Conservation (phyloP, 2,797 vertebrate species). For the Synanceia verrucosa region DNA sequence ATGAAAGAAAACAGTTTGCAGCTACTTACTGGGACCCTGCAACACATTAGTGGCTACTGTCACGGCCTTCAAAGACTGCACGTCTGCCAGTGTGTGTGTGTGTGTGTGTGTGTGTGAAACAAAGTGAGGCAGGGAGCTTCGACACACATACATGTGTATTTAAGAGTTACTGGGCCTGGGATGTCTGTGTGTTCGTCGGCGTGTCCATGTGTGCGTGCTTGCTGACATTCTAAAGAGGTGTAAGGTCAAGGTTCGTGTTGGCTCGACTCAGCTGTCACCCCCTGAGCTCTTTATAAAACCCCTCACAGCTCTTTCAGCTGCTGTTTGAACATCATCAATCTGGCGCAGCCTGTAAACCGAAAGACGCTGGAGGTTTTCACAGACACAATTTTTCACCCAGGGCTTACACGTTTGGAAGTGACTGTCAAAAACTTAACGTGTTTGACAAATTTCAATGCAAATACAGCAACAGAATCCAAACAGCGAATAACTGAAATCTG, state of each 20-base stretch:
- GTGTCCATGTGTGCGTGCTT: slow-evolving; percentile 36
- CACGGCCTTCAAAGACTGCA: slow-evolving; percentile 53
- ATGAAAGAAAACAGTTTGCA: slow-evolving; percentile 80
- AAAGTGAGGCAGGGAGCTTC: slow-evolving; percentile 8
- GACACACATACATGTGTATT: slow-evolving; percentile 11
- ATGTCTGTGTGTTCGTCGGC: slow-evolving; percentile 26
- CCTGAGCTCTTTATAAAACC: slow-evolving; percentile 74
- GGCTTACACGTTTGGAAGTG: background rate
- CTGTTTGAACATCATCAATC: slow-evolving; percentile 74
- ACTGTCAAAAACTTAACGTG: background rate
- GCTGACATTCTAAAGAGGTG: slow-evolving; percentile 76
- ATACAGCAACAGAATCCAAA: background rate
- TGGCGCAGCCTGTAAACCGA: slow-evolving; percentile 48
- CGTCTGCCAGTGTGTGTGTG: slow-evolving; percentile 15
- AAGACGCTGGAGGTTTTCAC: slow-evolving; percentile 31
- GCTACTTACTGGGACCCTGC: slow-evolving; percentile 70
- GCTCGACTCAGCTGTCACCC: slow-evolving; percentile 73
- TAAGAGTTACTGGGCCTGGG: slow-evolving; percentile 25
- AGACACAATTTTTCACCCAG: slow-evolving; percentile 18
- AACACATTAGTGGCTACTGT: slow-evolving; percentile 70
- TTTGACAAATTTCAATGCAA: slow-evolving; percentile 9
- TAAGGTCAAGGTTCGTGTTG: slow-evolving; percentile 75
- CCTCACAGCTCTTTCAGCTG: slow-evolving; percentile 74
- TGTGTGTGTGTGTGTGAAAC: slow-evolving; percentile 15
- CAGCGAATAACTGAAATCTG: background rate